phyloP scores from a whole-genome alignment of 2,888 invertebrate genomes.

The Incurvaria masculella region DNA sequence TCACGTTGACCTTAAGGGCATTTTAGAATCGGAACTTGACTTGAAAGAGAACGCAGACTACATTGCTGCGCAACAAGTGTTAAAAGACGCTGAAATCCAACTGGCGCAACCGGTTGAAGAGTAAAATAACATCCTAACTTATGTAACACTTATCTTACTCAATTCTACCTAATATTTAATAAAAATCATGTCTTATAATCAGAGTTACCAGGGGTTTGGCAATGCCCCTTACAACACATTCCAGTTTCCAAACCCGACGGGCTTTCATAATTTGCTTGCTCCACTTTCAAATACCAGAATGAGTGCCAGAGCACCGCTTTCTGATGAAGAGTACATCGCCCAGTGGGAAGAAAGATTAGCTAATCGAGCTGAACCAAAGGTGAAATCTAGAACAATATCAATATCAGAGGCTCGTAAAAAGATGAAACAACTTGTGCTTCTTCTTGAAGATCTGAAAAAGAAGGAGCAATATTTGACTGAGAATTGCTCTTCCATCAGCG shows the following conservation, averaged over 20 bases:
- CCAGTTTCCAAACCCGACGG: conserved; percentile 19
- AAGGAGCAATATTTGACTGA: conserved; percentile 38
- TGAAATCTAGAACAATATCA: conserved; percentile 14
- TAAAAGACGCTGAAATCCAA: conserved; percentile 65
- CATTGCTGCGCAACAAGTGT: conserved; percentile 60
- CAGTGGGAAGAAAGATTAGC: conserved; percentile 22
- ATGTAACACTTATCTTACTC: conserved; percentile 20
- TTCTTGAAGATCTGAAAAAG: conserved; percentile 25
- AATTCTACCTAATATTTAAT: conserved; percentile 20
- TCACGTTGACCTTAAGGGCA: conserved; percentile 68
- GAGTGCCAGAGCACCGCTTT: conserved; percentile 18
- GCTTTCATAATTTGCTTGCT: conserved; percentile 22
- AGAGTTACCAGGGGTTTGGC: conserved; percentile 28
- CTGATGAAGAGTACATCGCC: conserved; percentile 31
- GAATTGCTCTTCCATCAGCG: conserved; percentile 39
- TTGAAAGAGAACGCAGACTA: conserved; percentile 74
- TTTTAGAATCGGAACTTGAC: conserved; percentile 72
- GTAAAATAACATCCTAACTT: conserved; percentile 18
- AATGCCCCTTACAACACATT: conserved; percentile 38
- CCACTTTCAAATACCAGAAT: conserved; percentile 23
- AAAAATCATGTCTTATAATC: conserved; percentile 44
- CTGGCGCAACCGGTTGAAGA: conserved; percentile 36
- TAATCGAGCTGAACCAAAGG: conserved; percentile 7
- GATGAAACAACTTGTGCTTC: conserved; percentile 21
- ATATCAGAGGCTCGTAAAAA: conserved; percentile 27